phyloP scores from a whole-genome alignment of 1,140 invertebrate genomes.

The Mycetomoellerius zeteki region DNA sequence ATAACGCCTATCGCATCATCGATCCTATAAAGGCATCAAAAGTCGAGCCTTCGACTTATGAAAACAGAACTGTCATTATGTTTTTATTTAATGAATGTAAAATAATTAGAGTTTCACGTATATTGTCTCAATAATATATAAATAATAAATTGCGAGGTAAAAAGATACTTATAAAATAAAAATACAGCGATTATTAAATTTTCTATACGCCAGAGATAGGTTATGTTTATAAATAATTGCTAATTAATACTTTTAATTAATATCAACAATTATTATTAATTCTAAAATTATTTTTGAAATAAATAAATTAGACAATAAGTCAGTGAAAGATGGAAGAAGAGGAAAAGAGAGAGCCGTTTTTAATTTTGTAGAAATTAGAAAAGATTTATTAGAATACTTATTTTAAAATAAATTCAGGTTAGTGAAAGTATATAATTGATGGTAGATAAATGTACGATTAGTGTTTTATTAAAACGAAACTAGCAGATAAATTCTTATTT shows the following conservation, averaged over 20 bases:
- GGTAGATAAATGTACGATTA: not conserved
- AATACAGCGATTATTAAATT: not conserved
- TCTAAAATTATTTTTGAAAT: not conserved
- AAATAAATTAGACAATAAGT: not conserved
- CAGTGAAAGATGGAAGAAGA: not conserved
- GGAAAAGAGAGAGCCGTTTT: not conserved
- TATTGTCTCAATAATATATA: not conserved
- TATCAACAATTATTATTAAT: not conserved
- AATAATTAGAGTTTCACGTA: not conserved
- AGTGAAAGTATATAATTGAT: not conserved
- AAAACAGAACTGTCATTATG: not conserved
- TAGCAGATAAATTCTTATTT: slow-evolving; percentile 26
- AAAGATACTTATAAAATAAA: not conserved
- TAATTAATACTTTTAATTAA: not conserved
- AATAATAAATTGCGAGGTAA: not conserved
- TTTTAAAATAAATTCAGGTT: not conserved
- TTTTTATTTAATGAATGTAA: not conserved
- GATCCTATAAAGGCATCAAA: not conserved
- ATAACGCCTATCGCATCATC: slow-evolving; percentile 21
- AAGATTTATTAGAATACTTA: slow-evolving; percentile 2
- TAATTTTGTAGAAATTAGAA: not conserved
- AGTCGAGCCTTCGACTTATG: not conserved
- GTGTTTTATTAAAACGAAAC: not conserved
- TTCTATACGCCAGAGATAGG: not conserved
- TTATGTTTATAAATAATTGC: not conserved